phyloP scores from a whole-genome alignment of 2,888 invertebrate species.

The Tineola bisselliella region DNA sequence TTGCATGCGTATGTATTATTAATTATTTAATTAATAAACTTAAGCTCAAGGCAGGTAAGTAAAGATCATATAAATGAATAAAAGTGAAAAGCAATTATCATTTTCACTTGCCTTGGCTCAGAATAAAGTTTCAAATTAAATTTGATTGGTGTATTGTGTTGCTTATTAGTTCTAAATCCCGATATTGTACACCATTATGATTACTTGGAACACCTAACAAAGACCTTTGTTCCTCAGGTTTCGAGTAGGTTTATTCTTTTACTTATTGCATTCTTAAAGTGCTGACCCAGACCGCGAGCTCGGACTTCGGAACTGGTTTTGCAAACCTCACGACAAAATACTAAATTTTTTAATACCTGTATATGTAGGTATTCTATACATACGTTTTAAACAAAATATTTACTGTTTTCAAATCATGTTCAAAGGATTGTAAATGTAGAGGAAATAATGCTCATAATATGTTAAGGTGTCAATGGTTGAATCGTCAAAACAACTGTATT shows the following conservation, averaged over 20 bases:
- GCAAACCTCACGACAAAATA: slow-evolving; percentile 7
- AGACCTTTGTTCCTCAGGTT: slow-evolving; percentile 14
- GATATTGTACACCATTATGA: neutral
- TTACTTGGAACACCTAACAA: slow-evolving; percentile 13
- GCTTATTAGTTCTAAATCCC: neutral
- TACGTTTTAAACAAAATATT: neutral
- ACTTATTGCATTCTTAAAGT: slow-evolving; percentile 56
- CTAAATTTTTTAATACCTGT: neutral
- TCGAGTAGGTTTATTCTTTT: slow-evolving; percentile 28
- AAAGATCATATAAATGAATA: no score
- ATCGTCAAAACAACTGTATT: no score
- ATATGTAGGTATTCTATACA: neutral
- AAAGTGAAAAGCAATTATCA: no score
- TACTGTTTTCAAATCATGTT: no score
- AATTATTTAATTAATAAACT: no score
- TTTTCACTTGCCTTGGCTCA: no score
- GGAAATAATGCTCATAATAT: no score
- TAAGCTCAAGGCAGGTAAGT: no score
- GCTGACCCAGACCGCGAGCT: slow-evolving; percentile 34
- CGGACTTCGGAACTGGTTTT: slow-evolving; percentile 11
- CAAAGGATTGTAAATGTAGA: no score
- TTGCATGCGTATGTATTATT: no score
- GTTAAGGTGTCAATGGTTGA: no score
- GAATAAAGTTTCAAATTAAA: neutral
- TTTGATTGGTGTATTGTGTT: neutral